These are phyloP conservation scores for Gambelia wislizenii DNA, from an alignment of 2,797 vertebrate genomes.

Conservation along the genomic window DNA sequence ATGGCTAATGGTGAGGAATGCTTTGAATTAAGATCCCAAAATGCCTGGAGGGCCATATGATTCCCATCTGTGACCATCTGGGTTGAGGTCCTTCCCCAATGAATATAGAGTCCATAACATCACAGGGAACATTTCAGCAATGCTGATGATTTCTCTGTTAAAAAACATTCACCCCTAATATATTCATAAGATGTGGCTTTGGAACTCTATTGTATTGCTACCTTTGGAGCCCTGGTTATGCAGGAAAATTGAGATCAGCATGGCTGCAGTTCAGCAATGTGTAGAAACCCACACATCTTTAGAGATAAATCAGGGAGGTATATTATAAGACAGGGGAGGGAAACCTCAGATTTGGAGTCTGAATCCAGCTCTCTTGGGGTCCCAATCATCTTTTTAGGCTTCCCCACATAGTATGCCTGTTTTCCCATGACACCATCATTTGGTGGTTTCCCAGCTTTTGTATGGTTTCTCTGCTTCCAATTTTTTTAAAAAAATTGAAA, in stretches of 20 bases:
- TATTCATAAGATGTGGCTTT: neutral
- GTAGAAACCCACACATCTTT: neutral
- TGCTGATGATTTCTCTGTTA: neutral
- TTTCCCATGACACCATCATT: too few species aligned
- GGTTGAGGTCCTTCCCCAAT: neutral
- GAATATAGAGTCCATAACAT: conserved; percentile 8
- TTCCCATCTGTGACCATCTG: neutral
- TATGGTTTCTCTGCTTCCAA: too few species aligned
- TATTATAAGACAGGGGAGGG: neutral
- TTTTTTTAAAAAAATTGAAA: too few species aligned
- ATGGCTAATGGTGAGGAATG: too few species aligned
- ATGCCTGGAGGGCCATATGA: too few species aligned
- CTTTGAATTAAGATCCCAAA: too few species aligned
- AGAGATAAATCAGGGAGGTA: neutral
- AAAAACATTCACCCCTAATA: neutral
- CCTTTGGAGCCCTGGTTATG: neutral
- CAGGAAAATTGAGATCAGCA: neutral
- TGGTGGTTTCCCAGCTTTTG: too few species aligned
- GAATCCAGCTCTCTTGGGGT: too few species aligned
- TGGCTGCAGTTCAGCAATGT: neutral
- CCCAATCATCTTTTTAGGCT: too few species aligned
- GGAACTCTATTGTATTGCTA: neutral
- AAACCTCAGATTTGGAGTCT: too few species aligned
- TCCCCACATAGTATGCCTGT: too few species aligned
- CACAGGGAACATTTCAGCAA: conserved; percentile 8